Percentiles rank a stretch among this genome's conserved stretches.
Conservation (phyloP, 2,888 invertebrate genomes). For the Watsonalla cultraria region DNA sequence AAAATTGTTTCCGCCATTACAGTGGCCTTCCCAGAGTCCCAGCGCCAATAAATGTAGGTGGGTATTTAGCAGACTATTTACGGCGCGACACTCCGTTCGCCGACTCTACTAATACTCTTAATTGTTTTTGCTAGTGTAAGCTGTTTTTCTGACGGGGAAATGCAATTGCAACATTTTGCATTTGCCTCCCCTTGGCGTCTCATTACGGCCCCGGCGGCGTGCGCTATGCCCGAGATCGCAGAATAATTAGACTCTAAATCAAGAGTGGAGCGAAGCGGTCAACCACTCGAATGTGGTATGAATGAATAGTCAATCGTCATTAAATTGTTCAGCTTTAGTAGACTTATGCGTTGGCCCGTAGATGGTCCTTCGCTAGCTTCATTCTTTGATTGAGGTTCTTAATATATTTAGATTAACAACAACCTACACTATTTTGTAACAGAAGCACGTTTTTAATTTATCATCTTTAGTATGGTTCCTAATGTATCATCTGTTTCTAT, state of each 20-base stretch:
- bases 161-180: conserved; percentile 75
- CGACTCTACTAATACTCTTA: conserved; percentile 75
- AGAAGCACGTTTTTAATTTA: too few relatives aligned
- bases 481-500: too few relatives aligned
- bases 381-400: not conserved
- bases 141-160: conserved; percentile 74
- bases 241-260: conserved; percentile 76
- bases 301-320: conserved; percentile 78
- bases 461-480: too few relatives aligned
- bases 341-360: conserved; percentile 60
- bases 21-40: conserved; percentile 55
- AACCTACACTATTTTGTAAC: too few relatives aligned
- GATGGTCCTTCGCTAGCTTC: conserved; percentile 17
- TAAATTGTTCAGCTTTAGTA: conserved; percentile 76
- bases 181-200: conserved; percentile 46
- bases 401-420: not conserved
- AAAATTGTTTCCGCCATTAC: conserved; percentile 69
- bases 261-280: conserved; percentile 71
- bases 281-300: conserved; percentile 73
- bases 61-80: conserved; percentile 75
- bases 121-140: conserved; percentile 77
- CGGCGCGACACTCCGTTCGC: conserved; percentile 66
- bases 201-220: conserved; percentile 66
- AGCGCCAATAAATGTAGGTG: conserved; percentile 73
- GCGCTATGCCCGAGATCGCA: conserved; percentile 69